Evolutionary conservation across 2,797 vertebrate genomes (phyloP), one percentile per base, ranked within the genome.

Genomic region (Acropternis orthonyx): DNA sequence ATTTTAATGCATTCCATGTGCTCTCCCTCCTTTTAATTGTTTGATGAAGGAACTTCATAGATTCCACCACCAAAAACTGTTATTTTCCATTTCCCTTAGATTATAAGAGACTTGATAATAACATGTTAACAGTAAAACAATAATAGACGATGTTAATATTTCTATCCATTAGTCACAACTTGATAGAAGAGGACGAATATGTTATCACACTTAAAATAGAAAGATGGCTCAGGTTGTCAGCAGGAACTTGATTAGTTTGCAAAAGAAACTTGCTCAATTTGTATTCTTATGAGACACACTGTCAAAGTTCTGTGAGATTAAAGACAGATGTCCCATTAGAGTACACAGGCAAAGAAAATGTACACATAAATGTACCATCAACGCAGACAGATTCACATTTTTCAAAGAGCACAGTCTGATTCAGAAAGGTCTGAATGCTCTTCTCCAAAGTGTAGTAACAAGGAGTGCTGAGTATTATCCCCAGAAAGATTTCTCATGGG

Each of bases 211-310:
- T 74, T 76, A 93, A 96, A 97, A 96, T 11, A 91, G 75, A 96
- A 97, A 95, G 46, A 95, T 91, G 67, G 54, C 66, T 96, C 71
- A 71, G 39, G 43, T 46, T 97, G 83, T 95, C 95, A 96, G 79
- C 24, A 6, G 81, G 61, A 97, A 96, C 56, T 95, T 96, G 95
- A 97, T 94, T 96, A 91, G 89, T 80, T 81, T 79, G 22, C 71
- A 76, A 92, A 72, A 93, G 73, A 95, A 97, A 97, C 67, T 93
- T 95, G 49, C 36, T 94, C 92, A 92, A 32, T 96, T 96, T 97
- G 55, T 96, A 94, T 92, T 79, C 91, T 96, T 93, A 91, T 94
- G 89, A 97, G 85, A 91, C 88, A 95, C 28, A 84, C 32, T 94
- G 92, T 96, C 91, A 95, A 44, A 95, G 27, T 76, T 85, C 56